These are phyloP conservation scores for Petaurus breviceps DNA, from an alignment of 2,113 vertebrate genomes.

Conservation along the genomic window DNA sequence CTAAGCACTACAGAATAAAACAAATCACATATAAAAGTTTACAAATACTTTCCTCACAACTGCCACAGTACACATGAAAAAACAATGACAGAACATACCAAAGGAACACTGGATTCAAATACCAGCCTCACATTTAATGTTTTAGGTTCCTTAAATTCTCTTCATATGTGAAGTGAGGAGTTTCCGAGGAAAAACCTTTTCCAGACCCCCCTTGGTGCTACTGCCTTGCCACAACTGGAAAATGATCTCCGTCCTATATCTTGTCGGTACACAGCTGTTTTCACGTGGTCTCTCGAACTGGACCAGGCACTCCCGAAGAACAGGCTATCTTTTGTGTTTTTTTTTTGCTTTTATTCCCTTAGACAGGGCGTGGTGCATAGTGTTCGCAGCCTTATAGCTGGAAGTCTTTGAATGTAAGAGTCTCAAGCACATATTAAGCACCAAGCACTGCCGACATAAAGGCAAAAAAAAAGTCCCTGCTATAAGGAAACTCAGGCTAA, in stretches of 20 bases:
- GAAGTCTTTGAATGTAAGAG: background rate
- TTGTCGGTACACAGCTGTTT: background rate
- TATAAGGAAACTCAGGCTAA: no score
- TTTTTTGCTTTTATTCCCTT: no score
- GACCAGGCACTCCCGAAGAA: no score
- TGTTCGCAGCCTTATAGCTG: no score
- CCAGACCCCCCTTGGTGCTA: background rate
- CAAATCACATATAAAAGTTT: background rate
- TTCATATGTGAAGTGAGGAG: background rate
- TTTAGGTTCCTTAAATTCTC: background rate
- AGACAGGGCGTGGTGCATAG: background rate
- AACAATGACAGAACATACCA: background rate
- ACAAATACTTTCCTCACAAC: background rate
- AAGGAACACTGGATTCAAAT: background rate
- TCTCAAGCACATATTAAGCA: background rate
- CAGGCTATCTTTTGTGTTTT: background rate
- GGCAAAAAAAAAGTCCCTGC: background rate
- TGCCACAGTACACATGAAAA: background rate
- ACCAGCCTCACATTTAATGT: background rate
- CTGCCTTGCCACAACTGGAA: background rate
- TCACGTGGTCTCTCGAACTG: background rate
- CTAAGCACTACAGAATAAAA: background rate
- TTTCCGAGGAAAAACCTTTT: background rate
- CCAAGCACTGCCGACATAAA: background rate
- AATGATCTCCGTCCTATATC: background rate